Conservation (phyloP, 2,113 vertebrate genomes). For the Cygnus atratus region DNA sequence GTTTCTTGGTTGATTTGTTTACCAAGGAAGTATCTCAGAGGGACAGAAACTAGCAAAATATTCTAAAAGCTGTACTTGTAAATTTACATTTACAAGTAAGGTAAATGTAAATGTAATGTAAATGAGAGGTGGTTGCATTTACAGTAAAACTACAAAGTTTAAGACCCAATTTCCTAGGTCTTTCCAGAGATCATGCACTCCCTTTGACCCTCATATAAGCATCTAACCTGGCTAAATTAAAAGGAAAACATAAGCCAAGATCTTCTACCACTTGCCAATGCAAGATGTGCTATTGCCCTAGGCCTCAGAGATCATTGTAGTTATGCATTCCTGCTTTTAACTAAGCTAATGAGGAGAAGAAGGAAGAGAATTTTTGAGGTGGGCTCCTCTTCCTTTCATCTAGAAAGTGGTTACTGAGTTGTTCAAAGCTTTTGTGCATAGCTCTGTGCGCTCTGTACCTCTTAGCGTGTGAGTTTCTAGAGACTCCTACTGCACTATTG, state of each 20-base stretch:
- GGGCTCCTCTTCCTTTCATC: constrained; percentile 14
- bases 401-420: not conserved
- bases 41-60: not conserved
- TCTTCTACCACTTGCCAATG: not conserved
- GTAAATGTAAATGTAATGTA: not conserved
- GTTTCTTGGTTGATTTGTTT: not conserved
- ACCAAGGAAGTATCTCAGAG: not conserved
- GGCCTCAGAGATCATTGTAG: not conserved
- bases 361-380: constrained; percentile 44
- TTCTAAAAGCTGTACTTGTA: not conserved
- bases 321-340: not conserved
- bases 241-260: not conserved
- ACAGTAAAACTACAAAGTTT: not conserved
- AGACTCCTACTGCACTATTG: not conserved
- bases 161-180: not conserved
- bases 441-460: not conserved
- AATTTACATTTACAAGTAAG: too few species aligned
- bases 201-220: not conserved
- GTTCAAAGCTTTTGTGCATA: not conserved
- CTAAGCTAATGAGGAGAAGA: constrained; percentile 30
- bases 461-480: not conserved
- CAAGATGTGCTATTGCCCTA: constrained; percentile 1
- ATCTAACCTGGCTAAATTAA: not conserved
- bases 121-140: not conserved
- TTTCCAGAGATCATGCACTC: not conserved